Evolutionary conservation across 2,888 invertebrate genomes (phyloP).

Genomic region (Archips xylosteana): DNA sequence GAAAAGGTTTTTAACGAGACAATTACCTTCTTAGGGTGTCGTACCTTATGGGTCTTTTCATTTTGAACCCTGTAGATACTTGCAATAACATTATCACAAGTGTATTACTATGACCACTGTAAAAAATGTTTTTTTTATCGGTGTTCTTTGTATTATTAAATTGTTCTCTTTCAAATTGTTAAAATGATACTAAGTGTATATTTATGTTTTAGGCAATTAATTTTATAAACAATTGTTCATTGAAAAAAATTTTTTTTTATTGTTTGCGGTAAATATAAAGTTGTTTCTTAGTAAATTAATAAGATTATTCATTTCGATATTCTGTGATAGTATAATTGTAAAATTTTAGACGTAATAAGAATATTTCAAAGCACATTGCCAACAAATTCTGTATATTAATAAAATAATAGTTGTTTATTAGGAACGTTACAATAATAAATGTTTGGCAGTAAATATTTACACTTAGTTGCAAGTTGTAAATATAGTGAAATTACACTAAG

Average conservation of each 20-base stretch:
- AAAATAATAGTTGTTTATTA: conserved; percentile 3
- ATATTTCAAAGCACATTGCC: conserved; percentile 39
- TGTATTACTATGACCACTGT: too few species aligned
- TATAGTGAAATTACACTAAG: conserved; percentile 50
- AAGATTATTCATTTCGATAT: conserved; percentile 4
- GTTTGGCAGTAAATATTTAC: conserved; percentile 17
- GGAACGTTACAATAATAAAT: not conserved
- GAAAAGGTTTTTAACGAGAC: not conserved
- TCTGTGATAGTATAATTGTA: conserved; percentile 31
- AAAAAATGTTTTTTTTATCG: too few species aligned
- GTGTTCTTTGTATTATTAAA: too few species aligned
- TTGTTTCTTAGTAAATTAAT: not conserved
- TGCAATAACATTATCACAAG: too few species aligned
- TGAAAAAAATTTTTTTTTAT: too few species aligned
- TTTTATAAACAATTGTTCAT: too few species aligned
- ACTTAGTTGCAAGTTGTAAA: conserved; percentile 47
- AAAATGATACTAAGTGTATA: too few species aligned
- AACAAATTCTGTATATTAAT: conserved; percentile 26
- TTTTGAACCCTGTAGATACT: too few species aligned
- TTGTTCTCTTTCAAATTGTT: too few species aligned
- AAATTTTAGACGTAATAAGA: conserved; percentile 6
- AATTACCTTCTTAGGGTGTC: too few species aligned
- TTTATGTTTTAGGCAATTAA: too few species aligned
- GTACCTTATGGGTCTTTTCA: too few species aligned
- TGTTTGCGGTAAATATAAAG: not conserved